Base-by-base conservation (phyloP, 2,888 invertebrate species). In the Meteorus colon region DNA sequence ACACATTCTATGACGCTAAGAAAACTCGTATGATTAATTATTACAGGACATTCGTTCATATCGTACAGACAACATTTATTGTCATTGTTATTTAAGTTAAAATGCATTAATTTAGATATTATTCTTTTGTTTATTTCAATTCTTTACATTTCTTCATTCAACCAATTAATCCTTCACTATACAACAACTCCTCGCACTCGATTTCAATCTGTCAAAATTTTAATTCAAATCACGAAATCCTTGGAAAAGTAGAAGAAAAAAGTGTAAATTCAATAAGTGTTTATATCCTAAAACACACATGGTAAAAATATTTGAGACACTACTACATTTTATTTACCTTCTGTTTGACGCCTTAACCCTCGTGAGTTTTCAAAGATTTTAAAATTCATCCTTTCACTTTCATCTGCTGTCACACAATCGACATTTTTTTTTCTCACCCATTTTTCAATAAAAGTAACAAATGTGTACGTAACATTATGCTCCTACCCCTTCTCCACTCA, bases 1-100 rank as follows among this genome's bases (percentile, higher is more conserved):
- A 77, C 73, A 75, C 74, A 77, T 74, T 75, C 55, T 74, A 60
- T 41, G 12, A 41, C 41, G 12, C 41, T 12, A 12, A 41, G 12
- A 41, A 41, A 41, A 41, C 8, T 41, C 41, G 41, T 41, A 12
- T 41, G 41, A 8, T 12, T 41, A 41, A 41, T 41, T 41, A 41
- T 41, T 41, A 5, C 12, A 8, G 8, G 12, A 41, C 4, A 41
- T 12, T 41, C 12, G 8, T 8, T 41, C 12, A 41, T 2, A 8
- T 12, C 1, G 0, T 2, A 41, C 12, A 10, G 8, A 41, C 8
- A 41, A 0, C 12, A 41, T 41, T 41, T 34, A 34, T 34, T 34
- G 8, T 34, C 8, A 34, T 34, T 34, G 1, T 34, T 8, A 34
- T 6, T 34, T 34, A 24, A 24, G 1, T 34, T 34, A 6, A 34